Evolutionary conservation across 2,888 invertebrate genomes (phyloP).

Genomic region (Nomada flava): DNA sequence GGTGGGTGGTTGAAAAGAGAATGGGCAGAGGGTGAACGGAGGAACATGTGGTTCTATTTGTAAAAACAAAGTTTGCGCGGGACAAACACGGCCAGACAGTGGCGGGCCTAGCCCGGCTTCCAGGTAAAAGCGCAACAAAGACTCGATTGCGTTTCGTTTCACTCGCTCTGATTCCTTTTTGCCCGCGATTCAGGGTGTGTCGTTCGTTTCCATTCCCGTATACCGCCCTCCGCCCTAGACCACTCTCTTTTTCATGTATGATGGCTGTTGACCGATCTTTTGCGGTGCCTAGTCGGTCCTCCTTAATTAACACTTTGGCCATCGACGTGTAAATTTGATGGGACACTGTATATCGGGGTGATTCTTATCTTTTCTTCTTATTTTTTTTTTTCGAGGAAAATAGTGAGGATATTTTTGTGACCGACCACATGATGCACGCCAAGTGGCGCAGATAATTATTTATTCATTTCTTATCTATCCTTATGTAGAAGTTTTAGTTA

Average conservation of each 20-base stretch:
- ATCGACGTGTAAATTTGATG: background rate
- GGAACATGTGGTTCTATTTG: constrained; percentile 82
- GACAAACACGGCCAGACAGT: constrained; percentile 80
- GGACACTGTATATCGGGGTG: background rate
- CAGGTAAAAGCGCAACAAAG: constrained; percentile 82
- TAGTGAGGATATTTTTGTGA: too few relatives aligned
- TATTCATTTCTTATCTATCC: too few relatives aligned
- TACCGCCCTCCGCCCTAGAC: background rate
- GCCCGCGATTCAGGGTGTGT: constrained; percentile 30
- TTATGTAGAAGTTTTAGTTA: too few relatives aligned
- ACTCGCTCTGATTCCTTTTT: constrained; percentile 67
- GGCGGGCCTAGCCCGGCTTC: constrained; percentile 74
- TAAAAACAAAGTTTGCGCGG: constrained; percentile 83
- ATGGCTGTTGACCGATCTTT: constrained; percentile 40
- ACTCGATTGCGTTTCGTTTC: constrained; percentile 73
- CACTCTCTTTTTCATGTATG: background rate
- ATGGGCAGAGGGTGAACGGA: constrained; percentile 68
- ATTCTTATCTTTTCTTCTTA: background rate
- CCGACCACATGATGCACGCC: too few relatives aligned
- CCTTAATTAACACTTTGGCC: constrained; percentile 39
- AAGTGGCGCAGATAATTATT: too few relatives aligned
- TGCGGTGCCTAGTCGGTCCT: background rate
- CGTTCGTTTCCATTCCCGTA: constrained; percentile 21
- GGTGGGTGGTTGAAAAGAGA: constrained; percentile 57
- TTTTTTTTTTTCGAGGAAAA: too few relatives aligned